phyloP scores from a whole-genome alignment of 1,140 invertebrate species.

The Zaprionus ghesquierei region DNA sequence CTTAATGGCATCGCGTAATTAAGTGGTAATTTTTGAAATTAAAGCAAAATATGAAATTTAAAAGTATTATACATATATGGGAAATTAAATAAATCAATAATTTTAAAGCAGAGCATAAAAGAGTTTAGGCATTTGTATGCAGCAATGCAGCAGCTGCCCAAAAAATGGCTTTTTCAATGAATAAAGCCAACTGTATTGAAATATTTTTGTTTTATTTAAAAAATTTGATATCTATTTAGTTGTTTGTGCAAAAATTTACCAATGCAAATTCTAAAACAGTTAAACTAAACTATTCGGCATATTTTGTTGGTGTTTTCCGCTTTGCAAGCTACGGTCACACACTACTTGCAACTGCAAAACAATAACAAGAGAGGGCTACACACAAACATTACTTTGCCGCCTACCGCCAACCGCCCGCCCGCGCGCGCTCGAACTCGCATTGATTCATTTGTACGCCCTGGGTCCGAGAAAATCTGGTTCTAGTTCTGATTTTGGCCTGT shows the following conservation, averaged over 20 bases:
- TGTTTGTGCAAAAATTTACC: background rate
- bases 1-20: no score
- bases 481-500: conserved; percentile 15
- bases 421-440: conserved; percentile 29
- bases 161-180: no score
- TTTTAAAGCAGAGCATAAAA: no score
- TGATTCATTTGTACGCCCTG: conserved; percentile 35
- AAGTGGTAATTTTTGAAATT: background rate
- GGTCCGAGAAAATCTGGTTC: conserved; percentile 25
- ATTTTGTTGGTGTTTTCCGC: background rate
- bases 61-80: no score
- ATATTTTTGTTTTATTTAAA: no score
- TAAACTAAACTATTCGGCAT: background rate
- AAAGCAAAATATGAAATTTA: background rate
- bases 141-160: no score
- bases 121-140: no score
- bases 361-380: conserved; percentile 55
- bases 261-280: background rate
- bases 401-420: conserved; percentile 12
- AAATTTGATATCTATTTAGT: background rate
- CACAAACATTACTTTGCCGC: conserved; percentile 58
- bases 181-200: no score
- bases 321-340: conserved; percentile 6
- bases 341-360: conserved; percentile 34
- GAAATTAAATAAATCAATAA: no score